Evolutionary conservation across 2,888 invertebrate genomes (phyloP).

Genomic region (Parelbella ahira): DNA sequence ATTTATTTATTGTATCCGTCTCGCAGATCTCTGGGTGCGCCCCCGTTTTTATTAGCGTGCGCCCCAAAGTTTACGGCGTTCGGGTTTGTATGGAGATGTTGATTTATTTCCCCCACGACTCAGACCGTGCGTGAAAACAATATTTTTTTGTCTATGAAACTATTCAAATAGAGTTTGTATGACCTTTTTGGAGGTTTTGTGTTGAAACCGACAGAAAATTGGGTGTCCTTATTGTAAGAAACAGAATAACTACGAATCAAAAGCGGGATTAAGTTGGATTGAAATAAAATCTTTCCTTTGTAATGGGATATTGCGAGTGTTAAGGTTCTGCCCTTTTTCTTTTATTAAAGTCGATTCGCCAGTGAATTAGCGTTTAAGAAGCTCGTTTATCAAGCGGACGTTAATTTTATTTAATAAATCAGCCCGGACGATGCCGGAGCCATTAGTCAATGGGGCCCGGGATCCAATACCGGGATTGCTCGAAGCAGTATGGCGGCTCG

Average conservation of each 20-base stretch:
- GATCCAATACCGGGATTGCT: constrained; percentile 55
- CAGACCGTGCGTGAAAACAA: constrained; percentile 35
- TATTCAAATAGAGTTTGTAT: constrained; percentile 28
- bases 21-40: constrained; percentile 49
- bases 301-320: constrained; percentile 26
- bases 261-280: constrained; percentile 39
- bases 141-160: constrained; percentile 24
- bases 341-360: constrained; percentile 36
- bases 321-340: constrained; percentile 39
- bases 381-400: constrained; percentile 58
- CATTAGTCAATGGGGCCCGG: constrained; percentile 58
- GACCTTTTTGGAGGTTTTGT: constrained; percentile 29
- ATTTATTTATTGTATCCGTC: constrained; percentile 76
- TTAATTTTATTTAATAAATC: constrained; percentile 76
- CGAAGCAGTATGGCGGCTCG: constrained; percentile 38
- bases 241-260: constrained; percentile 27
- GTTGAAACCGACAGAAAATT: constrained; percentile 45
- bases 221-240: constrained; percentile 5
- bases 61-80: constrained; percentile 48
- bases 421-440: constrained; percentile 53
- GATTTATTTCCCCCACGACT: constrained; percentile 46
- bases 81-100: constrained; percentile 48
- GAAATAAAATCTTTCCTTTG: constrained; percentile 33
- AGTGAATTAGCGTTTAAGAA: constrained; percentile 51
- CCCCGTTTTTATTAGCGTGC: constrained; percentile 62